Percentiles rank a stretch among this genome's conserved stretches.
Conservation (phyloP, 2,113 vertebrate species). For the Bubalus kerabau region DNA sequence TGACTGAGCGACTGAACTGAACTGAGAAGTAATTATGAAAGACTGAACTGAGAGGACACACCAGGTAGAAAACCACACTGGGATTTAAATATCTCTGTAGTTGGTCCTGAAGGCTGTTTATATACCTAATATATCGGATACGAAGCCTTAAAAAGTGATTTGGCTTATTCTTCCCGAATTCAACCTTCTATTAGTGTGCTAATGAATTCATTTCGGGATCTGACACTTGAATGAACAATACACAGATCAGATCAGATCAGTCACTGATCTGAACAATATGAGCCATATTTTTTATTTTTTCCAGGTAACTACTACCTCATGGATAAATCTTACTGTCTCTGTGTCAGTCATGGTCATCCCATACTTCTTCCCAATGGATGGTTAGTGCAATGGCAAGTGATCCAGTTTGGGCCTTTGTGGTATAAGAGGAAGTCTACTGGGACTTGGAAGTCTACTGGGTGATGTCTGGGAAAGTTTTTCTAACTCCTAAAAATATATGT, state of each 20-base stretch:
- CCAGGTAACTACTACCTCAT: neutral
- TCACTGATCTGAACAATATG: no score
- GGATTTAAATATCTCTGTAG: neutral
- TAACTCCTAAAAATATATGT: neutral
- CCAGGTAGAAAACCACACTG: neutral
- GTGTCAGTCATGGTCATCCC: neutral
- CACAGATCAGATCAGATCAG: no score
- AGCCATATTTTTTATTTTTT: neutral
- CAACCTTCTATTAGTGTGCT: neutral
- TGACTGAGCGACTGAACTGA: no score
- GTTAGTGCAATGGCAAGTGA: neutral
- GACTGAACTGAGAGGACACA: neutral
- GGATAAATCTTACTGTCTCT: neutral
- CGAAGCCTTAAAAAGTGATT: neutral
- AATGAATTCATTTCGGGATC: neutral
- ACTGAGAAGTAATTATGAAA: neutral
- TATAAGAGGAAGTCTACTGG: neutral
- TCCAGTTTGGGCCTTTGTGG: neutral
- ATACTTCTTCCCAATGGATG: neutral
- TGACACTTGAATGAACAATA: neutral
- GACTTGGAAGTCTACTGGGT: neutral
- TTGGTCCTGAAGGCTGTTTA: neutral
- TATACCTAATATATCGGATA: neutral
- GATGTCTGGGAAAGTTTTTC: neutral
- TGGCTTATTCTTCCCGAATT: neutral